Base-by-base conservation (phyloP, 2,113 vertebrate genomes). In the Todiramphus saurophagus region DNA sequence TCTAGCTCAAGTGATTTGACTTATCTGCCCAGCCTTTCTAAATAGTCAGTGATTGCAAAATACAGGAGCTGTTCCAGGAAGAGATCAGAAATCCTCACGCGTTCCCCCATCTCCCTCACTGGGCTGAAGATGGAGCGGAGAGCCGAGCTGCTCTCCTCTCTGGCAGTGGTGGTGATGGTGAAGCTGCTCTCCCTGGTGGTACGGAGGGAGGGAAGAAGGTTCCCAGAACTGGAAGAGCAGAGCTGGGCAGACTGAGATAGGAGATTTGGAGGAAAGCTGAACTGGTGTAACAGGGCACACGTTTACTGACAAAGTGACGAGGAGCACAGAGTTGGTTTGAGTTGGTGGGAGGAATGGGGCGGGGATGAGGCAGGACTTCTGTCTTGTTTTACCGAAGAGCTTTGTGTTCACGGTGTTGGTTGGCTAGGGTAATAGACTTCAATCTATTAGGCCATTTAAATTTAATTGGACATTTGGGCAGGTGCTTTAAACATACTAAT, bases 91-190 rank as follows among this genome's bases (percentile, higher is more conserved):
- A 84, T 35, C 79, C 43, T 35, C 4, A 4, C 1, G 1, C 44
- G 9, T 53, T 83, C 41, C 27, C 46, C 3, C 19, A 28, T 23
- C 55, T 51, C 48, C 43, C 4, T 75, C 62, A 35, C 6, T 1
- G 14, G 30, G 35, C 39, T 0, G 0, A 83, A 87, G 35, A 44
- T 0, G 0, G 8, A 75, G 9, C 2, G 3, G 13, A 53, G 23
- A 44, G 33, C 33, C 0, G 1, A 82, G 23, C 48, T 1, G 2
- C 59, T 48, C 28, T 41, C 44, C 27, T 35, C 19, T 74, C 35
- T 5, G 17, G 20, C 9, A 8, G 27, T 5, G 35, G 13, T 35
- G 15, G 53, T 43, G 12, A 18, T 37, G 16, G 55, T 44, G 10
- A 51, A 30, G 75, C 58, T 31, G 50, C 18, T 72, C 64, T 77